phyloP scores from a whole-genome alignment of 2,113 vertebrate genomes.

The Tricholaema leucomelas region DNA sequence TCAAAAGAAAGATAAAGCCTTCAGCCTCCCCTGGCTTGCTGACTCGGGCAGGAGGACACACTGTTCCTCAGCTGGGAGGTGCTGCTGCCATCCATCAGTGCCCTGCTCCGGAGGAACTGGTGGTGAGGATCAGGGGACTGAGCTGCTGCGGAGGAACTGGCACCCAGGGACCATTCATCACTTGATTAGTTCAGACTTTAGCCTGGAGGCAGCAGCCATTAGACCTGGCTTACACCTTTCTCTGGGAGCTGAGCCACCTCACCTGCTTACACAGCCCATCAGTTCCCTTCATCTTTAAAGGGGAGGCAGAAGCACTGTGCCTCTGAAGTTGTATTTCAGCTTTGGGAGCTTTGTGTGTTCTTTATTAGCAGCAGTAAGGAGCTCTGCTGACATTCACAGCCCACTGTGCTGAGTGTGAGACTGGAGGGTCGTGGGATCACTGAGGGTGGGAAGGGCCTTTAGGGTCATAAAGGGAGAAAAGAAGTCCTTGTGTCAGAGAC shows the following conservation, averaged over 20 bases:
- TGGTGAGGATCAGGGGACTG: neutral
- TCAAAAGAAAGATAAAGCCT: neutral
- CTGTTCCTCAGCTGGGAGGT: neutral
- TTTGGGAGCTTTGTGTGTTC: neutral
- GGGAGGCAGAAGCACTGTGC: neutral
- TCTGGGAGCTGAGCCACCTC: neutral
- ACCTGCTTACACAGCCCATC: neutral
- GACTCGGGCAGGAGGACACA: neutral
- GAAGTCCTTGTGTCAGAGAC: neutral
- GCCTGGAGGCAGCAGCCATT: neutral
- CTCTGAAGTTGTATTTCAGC: neutral
- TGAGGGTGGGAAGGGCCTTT: too few relatives aligned
- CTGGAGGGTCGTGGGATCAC: neutral
- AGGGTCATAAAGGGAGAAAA: neutral
- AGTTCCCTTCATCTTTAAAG: neutral
- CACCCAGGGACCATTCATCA: neutral
- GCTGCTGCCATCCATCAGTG: neutral
- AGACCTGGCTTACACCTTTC: neutral
- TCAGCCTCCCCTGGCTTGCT: neutral
- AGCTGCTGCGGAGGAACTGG: rapidly evolving
- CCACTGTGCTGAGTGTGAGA: neutral
- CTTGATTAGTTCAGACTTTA: neutral
- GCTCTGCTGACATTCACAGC: neutral
- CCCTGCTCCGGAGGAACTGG: neutral
- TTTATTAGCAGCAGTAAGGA: neutral